Percentiles rank a stretch among this genome's conserved stretches.
These are phyloP conservation scores for Eremobia ochroleuca DNA, from an alignment of 2,888 invertebrate species.

Conservation along the genomic window DNA sequence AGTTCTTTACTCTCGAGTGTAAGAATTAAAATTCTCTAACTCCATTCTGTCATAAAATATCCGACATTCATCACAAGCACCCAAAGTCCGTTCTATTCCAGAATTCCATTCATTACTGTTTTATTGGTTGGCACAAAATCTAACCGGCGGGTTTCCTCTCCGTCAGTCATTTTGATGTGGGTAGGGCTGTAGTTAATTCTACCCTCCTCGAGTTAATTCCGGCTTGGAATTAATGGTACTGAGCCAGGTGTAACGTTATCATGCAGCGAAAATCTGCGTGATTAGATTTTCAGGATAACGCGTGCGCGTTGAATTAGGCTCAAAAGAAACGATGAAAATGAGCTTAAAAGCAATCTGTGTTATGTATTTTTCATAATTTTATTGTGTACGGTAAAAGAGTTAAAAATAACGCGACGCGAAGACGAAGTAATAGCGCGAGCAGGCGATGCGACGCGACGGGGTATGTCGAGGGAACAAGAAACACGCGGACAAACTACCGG, in stretches of 20 bases:
- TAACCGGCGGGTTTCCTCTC: conserved; percentile 17
- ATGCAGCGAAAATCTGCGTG: conserved; percentile 21
- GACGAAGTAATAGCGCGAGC: too few species aligned
- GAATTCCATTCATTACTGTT: conserved; percentile 37
- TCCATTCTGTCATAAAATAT: background rate
- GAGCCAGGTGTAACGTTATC: conserved; percentile 47
- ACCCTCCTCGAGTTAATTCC: conserved; percentile 50
- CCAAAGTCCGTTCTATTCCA: conserved; percentile 13
- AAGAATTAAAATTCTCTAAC: too few species aligned
- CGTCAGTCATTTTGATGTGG: conserved; percentile 61
- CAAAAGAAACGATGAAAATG: background rate
- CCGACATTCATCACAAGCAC: background rate
- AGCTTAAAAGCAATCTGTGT: background rate
- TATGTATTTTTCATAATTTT: background rate
- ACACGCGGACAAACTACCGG: background rate
- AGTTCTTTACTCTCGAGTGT: too few species aligned
- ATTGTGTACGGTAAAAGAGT: background rate
- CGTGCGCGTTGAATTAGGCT: background rate
- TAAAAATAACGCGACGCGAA: too few species aligned
- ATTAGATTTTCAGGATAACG: conserved; percentile 35
- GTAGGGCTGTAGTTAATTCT: conserved; percentile 50
- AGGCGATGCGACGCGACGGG: background rate
- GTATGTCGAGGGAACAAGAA: background rate
- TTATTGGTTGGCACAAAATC: conserved; percentile 43
- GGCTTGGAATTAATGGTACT: conserved; percentile 36